Evolutionary conservation across 2,113 vertebrate species (phyloP).

Genomic region (Spizaetus ornatus): DNA sequence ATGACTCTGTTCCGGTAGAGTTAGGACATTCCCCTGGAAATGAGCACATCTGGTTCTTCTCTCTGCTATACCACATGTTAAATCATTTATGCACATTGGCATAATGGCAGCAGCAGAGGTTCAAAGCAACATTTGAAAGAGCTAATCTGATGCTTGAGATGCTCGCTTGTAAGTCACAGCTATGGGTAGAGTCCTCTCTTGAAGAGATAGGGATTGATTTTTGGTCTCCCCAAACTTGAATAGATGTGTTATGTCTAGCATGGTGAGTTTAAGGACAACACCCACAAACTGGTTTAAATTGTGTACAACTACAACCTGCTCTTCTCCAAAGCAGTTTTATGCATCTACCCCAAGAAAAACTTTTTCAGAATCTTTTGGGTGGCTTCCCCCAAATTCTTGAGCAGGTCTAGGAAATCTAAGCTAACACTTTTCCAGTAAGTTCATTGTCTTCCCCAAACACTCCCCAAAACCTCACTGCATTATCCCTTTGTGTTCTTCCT

Average conservation of each 20-base stretch:
- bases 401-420: background rate
- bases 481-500: background rate
- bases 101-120: slow-evolving; percentile 22
- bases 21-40: slow-evolving; percentile 65
- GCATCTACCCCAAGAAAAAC: background rate
- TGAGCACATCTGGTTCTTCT: slow-evolving; percentile 66
- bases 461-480: background rate
- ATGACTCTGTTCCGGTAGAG: slow-evolving; percentile 58
- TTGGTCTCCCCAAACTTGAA: background rate
- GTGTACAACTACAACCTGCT: background rate
- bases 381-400: background rate
- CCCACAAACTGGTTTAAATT: background rate
- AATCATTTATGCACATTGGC: slow-evolving; percentile 46
- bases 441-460: background rate
- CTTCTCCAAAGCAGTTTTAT: background rate
- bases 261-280: background rate
- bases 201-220: background rate
- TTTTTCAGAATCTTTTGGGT: background rate
- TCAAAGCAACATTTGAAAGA: background rate
- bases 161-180: background rate
- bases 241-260: background rate
- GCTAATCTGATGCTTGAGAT: background rate
- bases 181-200: background rate
- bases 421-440: background rate
- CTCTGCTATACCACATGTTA: slow-evolving; percentile 47